Base-by-base conservation (phyloP, 2,888 invertebrate species). In the Anthrax anthrax region DNA sequence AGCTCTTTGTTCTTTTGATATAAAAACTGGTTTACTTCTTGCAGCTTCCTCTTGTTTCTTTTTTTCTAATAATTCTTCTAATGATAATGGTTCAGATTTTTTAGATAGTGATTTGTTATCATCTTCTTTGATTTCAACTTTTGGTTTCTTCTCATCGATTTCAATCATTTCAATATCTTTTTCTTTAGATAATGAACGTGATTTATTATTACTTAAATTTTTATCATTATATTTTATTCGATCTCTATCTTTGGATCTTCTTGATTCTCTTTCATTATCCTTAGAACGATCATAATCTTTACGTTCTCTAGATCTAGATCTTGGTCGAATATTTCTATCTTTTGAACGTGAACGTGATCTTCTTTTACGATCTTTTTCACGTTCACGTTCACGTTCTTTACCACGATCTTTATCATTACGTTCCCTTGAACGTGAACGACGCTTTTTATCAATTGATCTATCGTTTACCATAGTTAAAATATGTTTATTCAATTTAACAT, bases 11-110 rank as follows among this genome's bases (percentile, higher is more conserved):
- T 95, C 95, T 72, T 96, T 97, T 0, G 92, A 89, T 36, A 98
- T 71, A 64, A 99, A 98, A 29, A 94, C 91, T 0, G 98, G 98
- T 73, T 96, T 97, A 56, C 92, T 89, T 44, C 88, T 77, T 2
- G 89, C 92, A 59, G 86, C 88, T 64, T 96, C 94, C 62, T 95
- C 95, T 1, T 90, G 90, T 61, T 97, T 95, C 63, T 95, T 95
- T 67, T 94, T 95, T 0, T 90, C 85, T 42, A 98, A 70, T 37
- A 99, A 67, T 64, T 99, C 96, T 64, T 98, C 98, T 47, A 99
- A 70, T 6, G 97, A 97, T 16, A 97, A 70, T 0, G 98, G 98
- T 61, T 96, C 95, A 43, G 56, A 52, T 64, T 72, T 67, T 61
- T 72, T 17, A 58, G 61, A 52, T 67, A 65, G 63, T 2, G 51